Evolutionary conservation across 1,140 invertebrate species (phyloP).

Genomic region (Zaprionus kolodkinae): DNA sequence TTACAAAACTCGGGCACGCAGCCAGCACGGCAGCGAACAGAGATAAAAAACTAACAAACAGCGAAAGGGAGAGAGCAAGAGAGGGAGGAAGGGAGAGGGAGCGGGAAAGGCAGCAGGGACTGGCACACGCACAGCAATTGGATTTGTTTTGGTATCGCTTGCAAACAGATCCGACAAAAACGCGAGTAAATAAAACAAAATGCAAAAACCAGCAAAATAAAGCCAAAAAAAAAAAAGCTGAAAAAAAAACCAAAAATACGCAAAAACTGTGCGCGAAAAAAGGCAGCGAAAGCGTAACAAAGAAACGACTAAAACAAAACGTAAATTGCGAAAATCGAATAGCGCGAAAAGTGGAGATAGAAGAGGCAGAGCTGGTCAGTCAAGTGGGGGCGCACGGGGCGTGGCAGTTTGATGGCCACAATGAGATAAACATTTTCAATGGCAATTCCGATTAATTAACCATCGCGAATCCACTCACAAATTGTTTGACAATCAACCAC

Average conservation of each 20-base stretch:
- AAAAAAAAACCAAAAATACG: constrained; percentile 18
- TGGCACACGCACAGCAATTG: constrained; percentile 45
- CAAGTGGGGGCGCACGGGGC: background rate
- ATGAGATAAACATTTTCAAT: constrained; percentile 47
- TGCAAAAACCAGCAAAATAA: constrained; percentile 27
- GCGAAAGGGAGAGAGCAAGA: constrained; percentile 8
- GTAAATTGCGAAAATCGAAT: constrained; percentile 40
- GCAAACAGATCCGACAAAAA: constrained; percentile 53
- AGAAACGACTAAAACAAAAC: constrained; percentile 30
- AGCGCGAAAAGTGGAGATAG: constrained; percentile 27
- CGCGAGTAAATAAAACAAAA: constrained; percentile 40
- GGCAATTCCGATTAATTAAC: constrained; percentile 48
- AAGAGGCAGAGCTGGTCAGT: too few relatives aligned
- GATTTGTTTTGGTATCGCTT: constrained; percentile 72
- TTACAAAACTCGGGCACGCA: constrained; percentile 60
- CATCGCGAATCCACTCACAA: constrained; percentile 47
- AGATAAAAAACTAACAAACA: constrained; percentile 40
- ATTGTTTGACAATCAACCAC: constrained; percentile 52
- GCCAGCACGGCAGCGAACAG: constrained; percentile 42
- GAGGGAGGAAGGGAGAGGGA: background rate
- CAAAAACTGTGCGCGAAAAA: constrained; percentile 13
- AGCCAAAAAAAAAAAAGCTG: constrained; percentile 35
- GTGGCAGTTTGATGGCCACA: constrained; percentile 37
- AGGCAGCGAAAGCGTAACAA: constrained; percentile 11
- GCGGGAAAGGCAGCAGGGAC: background rate